Conservation (phyloP, 1,140 invertebrate species). For the Dendroctonus valens region DNA sequence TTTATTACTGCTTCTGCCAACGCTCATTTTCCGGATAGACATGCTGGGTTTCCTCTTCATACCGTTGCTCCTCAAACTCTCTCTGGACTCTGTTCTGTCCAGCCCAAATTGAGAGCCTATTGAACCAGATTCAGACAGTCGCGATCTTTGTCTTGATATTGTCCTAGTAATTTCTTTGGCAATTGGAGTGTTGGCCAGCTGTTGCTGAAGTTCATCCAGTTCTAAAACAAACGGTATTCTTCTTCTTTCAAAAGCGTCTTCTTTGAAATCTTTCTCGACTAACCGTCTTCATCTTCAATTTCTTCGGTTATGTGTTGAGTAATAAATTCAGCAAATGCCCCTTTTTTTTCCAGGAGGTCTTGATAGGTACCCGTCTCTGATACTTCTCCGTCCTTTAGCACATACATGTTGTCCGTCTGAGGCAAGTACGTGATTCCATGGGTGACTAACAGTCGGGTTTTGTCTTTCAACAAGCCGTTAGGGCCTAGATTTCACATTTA, state of each 20-base stretch:
- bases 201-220: constrained; percentile 72
- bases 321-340: constrained; percentile 79
- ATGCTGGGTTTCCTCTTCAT: constrained; percentile 28
- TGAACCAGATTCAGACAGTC: constrained; percentile 61
- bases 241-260: constrained; percentile 4
- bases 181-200: constrained; percentile 68
- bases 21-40: constrained; percentile 34
- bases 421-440: constrained; percentile 87
- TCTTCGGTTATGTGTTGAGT: constrained; percentile 64
- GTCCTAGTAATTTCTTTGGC: constrained; percentile 62
- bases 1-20: constrained; percentile 30
- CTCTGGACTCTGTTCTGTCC: constrained; percentile 29
- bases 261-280: not conserved
- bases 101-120: constrained; percentile 46
- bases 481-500: constrained; percentile 14
- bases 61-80: constrained; percentile 38
- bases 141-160: constrained; percentile 57
- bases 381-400: constrained; percentile 78
- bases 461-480: constrained; percentile 68
- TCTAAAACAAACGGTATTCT: constrained; percentile 53
- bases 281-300: constrained; percentile 44
- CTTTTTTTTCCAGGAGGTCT: constrained; percentile 75
- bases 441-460: constrained; percentile 83
- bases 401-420: constrained; percentile 83
- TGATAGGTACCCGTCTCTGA: constrained; percentile 82